Conservation (phyloP, 2,113 vertebrate genomes). For the Typhlomys cinereus region DNA sequence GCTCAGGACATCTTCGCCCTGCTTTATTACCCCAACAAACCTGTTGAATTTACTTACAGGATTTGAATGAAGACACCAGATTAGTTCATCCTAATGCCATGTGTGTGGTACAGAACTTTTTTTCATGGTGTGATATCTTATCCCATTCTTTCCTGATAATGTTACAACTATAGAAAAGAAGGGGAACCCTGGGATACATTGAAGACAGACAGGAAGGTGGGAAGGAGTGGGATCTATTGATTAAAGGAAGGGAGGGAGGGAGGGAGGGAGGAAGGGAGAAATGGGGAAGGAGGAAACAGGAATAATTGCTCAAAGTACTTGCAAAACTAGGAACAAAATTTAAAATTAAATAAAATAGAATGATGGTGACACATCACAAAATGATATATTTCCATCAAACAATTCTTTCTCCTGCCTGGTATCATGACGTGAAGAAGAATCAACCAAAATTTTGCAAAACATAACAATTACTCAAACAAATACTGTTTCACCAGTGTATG, state of each 20-base stretch:
- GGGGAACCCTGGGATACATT: no score
- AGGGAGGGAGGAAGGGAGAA: no score
- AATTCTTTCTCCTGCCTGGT: not conserved
- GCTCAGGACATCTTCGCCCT: not conserved
- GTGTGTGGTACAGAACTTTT: not conserved
- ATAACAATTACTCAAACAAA: not conserved
- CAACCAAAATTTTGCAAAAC: not conserved
- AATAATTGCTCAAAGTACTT: no score
- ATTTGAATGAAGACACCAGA: not conserved
- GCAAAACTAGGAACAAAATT: no score
- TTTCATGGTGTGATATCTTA: not conserved
- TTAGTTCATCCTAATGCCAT: slow-evolving; percentile 10
- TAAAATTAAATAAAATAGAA: no score
- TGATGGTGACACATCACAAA: not conserved
- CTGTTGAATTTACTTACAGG: not conserved
- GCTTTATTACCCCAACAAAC: not conserved
- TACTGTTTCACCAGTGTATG: not conserved
- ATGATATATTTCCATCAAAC: not conserved
- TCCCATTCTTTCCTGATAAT: not conserved
- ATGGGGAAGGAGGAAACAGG: no score
- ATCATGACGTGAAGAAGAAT: slow-evolving; percentile 1
- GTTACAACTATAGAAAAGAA: slow-evolving; percentile 25
- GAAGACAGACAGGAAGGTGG: no score
- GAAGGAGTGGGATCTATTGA: no score
- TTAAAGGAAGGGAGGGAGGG: no score